Conservation (phyloP, 2,113 vertebrate species). For the Tupaia tana region DNA sequence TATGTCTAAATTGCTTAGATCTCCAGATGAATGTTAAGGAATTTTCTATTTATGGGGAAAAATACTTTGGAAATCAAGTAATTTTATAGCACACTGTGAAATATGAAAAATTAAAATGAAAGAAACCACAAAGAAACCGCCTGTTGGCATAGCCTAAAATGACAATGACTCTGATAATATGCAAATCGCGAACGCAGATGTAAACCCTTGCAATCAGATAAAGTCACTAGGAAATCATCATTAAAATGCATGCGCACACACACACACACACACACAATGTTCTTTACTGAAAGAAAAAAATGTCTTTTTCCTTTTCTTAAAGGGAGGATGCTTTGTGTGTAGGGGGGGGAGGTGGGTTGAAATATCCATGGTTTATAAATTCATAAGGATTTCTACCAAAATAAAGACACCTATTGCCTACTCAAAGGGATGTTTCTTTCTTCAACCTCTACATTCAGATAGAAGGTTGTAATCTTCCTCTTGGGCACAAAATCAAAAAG, state of each 20-base stretch:
- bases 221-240: neutral
- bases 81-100: neutral
- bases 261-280: neutral
- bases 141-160: neutral
- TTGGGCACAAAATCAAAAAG: neutral
- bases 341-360: neutral
- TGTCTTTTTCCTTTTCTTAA: neutral
- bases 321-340: neutral
- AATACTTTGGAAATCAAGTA: conserved; percentile 28
- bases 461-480: conserved; percentile 29
- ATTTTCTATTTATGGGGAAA: neutral
- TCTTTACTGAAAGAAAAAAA: conserved; percentile 27
- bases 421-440: conserved; percentile 14
- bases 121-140: neutral
- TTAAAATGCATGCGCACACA: neutral
- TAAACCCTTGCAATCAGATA: neutral
- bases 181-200: neutral
- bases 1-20: conserved; percentile 37
- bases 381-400: conserved; percentile 48
- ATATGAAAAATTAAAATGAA: neutral
- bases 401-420: neutral
- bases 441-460: neutral
- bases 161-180: conserved; percentile 12
- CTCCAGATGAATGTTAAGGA: neutral
- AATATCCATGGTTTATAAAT: conserved; percentile 39